Evolutionary conservation across 1,140 invertebrate species (phyloP), one percentile per base, ranked within the genome.

Genomic region (Cyclargus thomasi): DNA sequence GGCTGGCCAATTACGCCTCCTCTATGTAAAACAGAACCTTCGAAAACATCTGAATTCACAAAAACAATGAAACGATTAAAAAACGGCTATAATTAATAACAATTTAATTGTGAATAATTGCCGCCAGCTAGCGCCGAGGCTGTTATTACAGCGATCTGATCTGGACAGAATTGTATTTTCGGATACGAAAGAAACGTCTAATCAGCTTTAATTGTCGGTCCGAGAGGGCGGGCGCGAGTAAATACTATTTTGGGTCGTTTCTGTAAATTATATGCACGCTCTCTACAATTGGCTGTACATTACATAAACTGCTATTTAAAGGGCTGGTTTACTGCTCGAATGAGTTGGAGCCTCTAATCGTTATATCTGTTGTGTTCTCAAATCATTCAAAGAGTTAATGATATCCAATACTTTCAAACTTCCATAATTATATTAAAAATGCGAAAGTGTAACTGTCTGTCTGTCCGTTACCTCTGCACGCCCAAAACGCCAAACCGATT

Each of bases 61-160:
- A 59, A 59, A 59, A 59, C 55, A 59, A 59, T 59, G 18, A 11
- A 20, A 20, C 55, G 18, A 59, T 59, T 59, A 59, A 59, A 55
- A 55, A 55, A 55, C 18, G 18, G 7, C 55, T 20, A 59, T 59
- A 59, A 59, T 59, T 59, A 59, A 59, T 59, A 59, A 59, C 55
- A 59, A 59, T 59, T 59, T 20, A 59, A 59, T 59, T 18, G 17
- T 59, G 55, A 59, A 59, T 59, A 59, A 59, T 59, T 59, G 55
- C 20, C 18, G 55, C 55, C 17, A 55, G 55, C 17, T 59, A 20
- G 55, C 4, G 18, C 10, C 18, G 10, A 59, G 18, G 18, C 17
- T 59, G 55, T 59, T 59, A 59, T 59, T 59, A 59, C 20, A 11
- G 18, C 55, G 55, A 59, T 59, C 55, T 20, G 55, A 59, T 59